A percentile compares a stretch with the other conserved stretches of the same genome.
These are phyloP conservation scores for Ciconia boyciana DNA, from an alignment of 2,113 vertebrate genomes.

Conservation along the genomic window DNA sequence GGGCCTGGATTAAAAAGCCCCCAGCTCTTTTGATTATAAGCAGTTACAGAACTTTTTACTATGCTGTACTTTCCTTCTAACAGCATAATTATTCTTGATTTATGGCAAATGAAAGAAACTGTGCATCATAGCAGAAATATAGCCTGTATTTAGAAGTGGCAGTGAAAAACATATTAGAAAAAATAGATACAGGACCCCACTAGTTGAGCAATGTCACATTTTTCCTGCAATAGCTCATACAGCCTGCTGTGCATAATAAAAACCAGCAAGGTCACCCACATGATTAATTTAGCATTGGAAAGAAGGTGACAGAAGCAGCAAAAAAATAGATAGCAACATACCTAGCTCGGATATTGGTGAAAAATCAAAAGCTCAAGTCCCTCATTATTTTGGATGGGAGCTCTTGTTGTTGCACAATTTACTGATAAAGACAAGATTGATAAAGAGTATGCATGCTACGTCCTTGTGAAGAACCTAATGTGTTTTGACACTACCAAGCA, in stretches of 20 bases:
- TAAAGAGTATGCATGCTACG: background rate
- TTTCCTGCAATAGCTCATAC: background rate
- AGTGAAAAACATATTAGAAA: background rate
- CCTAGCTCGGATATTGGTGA: background rate
- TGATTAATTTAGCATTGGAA: conserved; percentile 29
- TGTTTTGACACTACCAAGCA: background rate
- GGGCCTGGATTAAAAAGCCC: background rate
- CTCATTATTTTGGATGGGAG: background rate
- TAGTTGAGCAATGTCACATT: conserved; percentile 10
- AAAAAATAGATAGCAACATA: background rate
- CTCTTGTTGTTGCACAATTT: background rate
- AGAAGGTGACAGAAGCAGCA: background rate
- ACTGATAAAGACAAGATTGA: conserved; percentile 1
- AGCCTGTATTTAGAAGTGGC: background rate
- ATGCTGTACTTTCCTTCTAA: background rate
- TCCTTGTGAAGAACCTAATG: background rate
- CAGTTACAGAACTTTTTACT: background rate
- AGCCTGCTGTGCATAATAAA: conserved; percentile 10
- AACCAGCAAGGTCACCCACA: conserved; percentile 26
- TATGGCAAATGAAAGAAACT: background rate
- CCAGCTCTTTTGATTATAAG: background rate
- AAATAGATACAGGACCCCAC: background rate
- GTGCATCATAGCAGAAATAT: background rate
- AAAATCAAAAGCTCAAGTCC: background rate
- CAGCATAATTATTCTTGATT: background rate